Evolutionary conservation across 2,113 vertebrate species (phyloP).

Genomic region (Jacana jacana): DNA sequence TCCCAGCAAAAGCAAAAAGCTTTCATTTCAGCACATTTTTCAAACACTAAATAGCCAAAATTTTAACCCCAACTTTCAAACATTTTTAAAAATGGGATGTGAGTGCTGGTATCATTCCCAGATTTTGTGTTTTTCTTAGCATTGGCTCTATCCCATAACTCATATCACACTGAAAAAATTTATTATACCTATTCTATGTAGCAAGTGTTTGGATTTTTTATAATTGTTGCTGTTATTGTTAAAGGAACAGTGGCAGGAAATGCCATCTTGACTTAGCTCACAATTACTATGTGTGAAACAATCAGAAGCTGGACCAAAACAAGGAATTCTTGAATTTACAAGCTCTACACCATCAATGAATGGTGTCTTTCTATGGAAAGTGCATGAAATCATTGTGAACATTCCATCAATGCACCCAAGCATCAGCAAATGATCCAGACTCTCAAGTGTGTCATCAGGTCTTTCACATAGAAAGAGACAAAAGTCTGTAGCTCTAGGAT

Average conservation of each 20-base stretch:
- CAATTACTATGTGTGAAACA: not conserved
- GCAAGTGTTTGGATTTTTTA: not conserved
- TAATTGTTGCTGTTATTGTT: not conserved
- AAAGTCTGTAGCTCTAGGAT: not conserved
- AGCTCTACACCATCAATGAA: not conserved
- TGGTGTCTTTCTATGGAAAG: rapidly evolving
- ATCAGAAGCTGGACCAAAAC: not conserved
- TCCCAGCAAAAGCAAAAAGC: rapidly evolving
- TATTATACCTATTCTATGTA: not conserved
- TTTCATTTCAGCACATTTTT: not conserved
- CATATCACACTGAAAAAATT: not conserved
- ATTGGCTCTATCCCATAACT: not conserved
- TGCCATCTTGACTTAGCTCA: not conserved
- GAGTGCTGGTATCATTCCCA: not conserved
- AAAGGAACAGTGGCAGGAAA: not conserved
- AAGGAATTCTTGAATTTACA: not conserved
- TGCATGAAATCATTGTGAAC: not conserved
- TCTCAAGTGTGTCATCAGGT: not conserved
- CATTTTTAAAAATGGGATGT: not conserved
- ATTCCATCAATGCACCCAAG: not conserved
- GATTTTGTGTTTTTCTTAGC: not conserved
- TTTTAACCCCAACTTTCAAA: not conserved
- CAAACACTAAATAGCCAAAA: not conserved
- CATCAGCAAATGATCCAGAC: not conserved
- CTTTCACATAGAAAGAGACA: rapidly evolving